Base-by-base conservation (phyloP, 2,797 vertebrate genomes). In the Myiotriccus ornatus region DNA sequence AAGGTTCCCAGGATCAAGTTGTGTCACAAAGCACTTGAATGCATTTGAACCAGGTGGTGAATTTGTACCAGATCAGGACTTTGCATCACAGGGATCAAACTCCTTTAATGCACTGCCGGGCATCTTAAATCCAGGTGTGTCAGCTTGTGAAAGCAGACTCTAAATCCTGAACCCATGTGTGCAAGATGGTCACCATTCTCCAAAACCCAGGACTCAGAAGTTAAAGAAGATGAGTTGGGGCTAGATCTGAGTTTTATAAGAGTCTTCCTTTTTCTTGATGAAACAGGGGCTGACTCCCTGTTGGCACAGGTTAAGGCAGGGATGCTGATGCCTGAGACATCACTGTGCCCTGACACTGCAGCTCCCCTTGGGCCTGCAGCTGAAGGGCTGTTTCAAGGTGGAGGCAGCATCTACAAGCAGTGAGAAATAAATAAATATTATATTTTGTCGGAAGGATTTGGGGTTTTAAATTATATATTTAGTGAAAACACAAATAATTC, bases 401-500 rank as follows among this genome's bases (percentile, higher is more conserved):
- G 41, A 37, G 30, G 56, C 37, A 79, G 47, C 70, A 50, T 47
- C 64, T 57, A 34, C 44, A 35, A 87, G 85, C 44, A 56, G 30
- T 3, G 65, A 55, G 53, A 88, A 94, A 87, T 69, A 80, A 90
- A 89, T 50, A 91, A 90, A 87, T 84, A 73, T 57, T 69, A 28
- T 52, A 88, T 93, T 93, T 86, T 2, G 2, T 90, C 2, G 2
- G 84, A 93, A 88, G 90, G 80, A 91, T 94, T 95, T 91, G 63
- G 90, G 85, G 7, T 55, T 93, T 95, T 93, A 77, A 96, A 96
- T 96, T 91, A 96, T 94, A 95, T 93, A 96, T 97, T 97, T 96
- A 94, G 91, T n/a, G 8, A 94, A 97, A 97, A 96, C 89, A 94
- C 93, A 94, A 97, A 97, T 97, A 97, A 96, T 96, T 95, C 88